Base-by-base conservation (phyloP, 2,113 vertebrate genomes). In the Spea bombifrons region DNA sequence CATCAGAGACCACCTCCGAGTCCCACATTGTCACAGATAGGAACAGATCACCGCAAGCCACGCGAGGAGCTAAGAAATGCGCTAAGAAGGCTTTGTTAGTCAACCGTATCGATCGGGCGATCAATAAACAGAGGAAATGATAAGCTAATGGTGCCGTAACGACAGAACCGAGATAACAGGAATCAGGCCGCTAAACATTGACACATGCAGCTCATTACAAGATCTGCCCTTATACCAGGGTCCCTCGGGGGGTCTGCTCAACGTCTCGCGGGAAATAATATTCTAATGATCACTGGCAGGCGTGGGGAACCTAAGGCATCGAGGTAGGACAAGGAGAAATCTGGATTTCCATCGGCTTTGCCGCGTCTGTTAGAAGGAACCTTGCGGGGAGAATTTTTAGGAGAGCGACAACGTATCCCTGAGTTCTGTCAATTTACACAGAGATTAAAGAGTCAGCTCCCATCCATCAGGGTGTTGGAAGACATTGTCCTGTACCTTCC, bases 101-200 rank as follows among this genome's bases (percentile, higher is more conserved):
- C 69, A 65, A 48, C 15, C 6, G 16, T 52, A 78, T 78, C 66
- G 76, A 78, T 66, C 12, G 7, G 4, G 3, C 10, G n/a, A 66
- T 79, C 76, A 66, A 79, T 79, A 73, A 53, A 50, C 70, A 48
- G 59, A 44, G 70, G 68, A 57, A 66, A 63, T 50, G 63, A 79
- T 79, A 73, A 66, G 44, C 61, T 66, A 55, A 55, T 57, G 61
- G 13, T 52, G 69, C 57, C 16, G 45, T 55, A n/a, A 79, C 16
- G 61, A 72, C 46, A 50, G 53, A 53, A 49, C 47, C 7, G 76
- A 66, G 55, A 46, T 48, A 47, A 16, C 50, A n/a, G 30, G 47
- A 66, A 73, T 55, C 49, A 79, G 17, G 30, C 43, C 17, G 53
- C 44, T 71, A 57, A 46, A 66, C 15, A 4, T 59, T 46, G 69